Conservation (phyloP, 2,888 invertebrate genomes). For the Malthinus flaveolus region DNA sequence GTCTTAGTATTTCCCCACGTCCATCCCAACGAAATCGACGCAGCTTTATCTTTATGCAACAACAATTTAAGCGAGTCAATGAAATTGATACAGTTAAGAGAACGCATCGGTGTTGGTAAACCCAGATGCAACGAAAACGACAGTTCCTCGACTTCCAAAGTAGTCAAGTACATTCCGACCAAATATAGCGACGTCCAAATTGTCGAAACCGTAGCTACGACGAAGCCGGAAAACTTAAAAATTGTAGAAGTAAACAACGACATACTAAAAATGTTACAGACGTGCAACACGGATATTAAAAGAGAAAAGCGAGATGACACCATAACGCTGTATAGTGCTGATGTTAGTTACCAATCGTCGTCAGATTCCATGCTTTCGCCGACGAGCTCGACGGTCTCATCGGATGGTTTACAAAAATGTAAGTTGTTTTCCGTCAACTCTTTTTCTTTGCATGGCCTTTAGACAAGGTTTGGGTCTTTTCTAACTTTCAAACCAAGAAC, state of each 20-base stretch:
- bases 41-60: conserved; percentile 6
- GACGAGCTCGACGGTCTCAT: not conserved
- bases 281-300: not conserved
- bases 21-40: conserved; percentile 8
- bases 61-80: conserved; percentile 11
- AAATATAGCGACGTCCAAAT: conserved; percentile 22
- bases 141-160: not conserved
- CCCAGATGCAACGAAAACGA: not conserved
- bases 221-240: not conserved
- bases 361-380: not conserved
- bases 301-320: not conserved
- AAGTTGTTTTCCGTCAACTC: not conserved
- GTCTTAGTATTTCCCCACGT: conserved; percentile 10
- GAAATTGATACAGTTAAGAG: conserved; percentile 4
- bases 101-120: not conserved
- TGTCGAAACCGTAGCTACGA: conserved; percentile 2
- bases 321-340: not conserved
- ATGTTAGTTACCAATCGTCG: not conserved
- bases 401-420: not conserved
- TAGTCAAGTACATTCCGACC: conserved; percentile 16
- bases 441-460: not conserved
- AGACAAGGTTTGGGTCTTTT: conserved; percentile 1
- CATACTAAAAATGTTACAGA: not conserved
- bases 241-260: conserved; percentile 7
- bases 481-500: not conserved